Evolutionary conservation across 2,888 invertebrate species (phyloP).

Genomic region (Molanna angustata): DNA sequence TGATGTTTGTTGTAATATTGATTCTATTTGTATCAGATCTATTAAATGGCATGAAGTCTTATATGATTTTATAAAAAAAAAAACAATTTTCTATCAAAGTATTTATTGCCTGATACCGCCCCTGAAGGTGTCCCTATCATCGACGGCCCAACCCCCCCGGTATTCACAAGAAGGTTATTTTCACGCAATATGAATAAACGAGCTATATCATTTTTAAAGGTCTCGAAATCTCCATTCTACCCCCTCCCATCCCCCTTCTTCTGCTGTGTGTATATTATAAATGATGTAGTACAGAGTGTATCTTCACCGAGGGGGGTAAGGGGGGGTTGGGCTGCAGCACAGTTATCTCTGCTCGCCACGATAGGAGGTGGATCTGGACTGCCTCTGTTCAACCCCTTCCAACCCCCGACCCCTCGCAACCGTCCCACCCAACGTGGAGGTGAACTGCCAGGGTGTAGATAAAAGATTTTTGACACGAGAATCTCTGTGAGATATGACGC

Average conservation of each 20-base stretch:
- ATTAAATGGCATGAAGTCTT: too few species aligned
- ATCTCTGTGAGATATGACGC: conserved; percentile 16
- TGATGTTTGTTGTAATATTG: too few species aligned
- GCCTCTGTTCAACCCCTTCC: conserved; percentile 14
- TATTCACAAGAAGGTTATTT: conserved; percentile 24
- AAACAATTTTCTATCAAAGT: too few species aligned
- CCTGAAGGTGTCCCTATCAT: too few species aligned
- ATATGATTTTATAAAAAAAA: too few species aligned
- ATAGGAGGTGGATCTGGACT: conserved; percentile 22
- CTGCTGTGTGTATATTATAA: conserved; percentile 26
- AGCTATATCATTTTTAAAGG: conserved; percentile 32
- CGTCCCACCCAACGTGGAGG: conserved; percentile 9
- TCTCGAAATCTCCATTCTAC: conserved; percentile 30
- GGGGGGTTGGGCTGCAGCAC: conserved; percentile 28
- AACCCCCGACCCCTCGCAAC: conserved; percentile 10
- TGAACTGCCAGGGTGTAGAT: conserved; percentile 10
- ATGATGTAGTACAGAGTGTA: conserved; percentile 31
- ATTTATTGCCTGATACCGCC: too few species aligned
- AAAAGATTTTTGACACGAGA: conserved; percentile 20
- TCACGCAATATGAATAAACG: conserved; percentile 32
- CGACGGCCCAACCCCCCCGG: conserved; percentile 13
- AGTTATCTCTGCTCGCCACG: conserved; percentile 30
- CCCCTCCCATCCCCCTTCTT: too few species aligned
- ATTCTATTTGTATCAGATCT: too few species aligned
- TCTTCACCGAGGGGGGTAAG: too few species aligned